A percentile compares a stretch with the other conserved stretches of the same genome.
Evolutionary conservation across 2,113 vertebrate genomes (phyloP).

Genomic region (Gobius niger): DNA sequence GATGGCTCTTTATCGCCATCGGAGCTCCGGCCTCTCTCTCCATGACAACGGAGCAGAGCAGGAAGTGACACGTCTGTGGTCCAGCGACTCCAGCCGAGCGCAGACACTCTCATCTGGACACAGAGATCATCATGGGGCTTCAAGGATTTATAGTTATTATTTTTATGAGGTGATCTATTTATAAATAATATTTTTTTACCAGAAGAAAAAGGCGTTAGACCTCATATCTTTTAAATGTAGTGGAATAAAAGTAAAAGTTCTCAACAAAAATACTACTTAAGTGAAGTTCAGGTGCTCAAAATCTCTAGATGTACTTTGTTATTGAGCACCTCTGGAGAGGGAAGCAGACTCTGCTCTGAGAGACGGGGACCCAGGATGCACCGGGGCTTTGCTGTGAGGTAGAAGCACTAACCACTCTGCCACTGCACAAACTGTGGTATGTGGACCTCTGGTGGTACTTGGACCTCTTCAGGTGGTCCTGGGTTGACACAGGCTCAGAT

Average conservation of each 20-base stretch:
- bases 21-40: slow-evolving; percentile 68
- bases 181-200: too few relatives aligned
- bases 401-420: background rate
- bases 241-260: too few relatives aligned
- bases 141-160: background rate
- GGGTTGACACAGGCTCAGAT: too few relatives aligned
- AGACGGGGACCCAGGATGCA: background rate
- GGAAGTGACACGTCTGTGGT: slow-evolving; percentile 71
- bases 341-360: background rate
- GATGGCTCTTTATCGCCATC: slow-evolving; percentile 76
- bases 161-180: background rate
- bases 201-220: too few relatives aligned
- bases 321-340: too few relatives aligned
- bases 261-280: too few relatives aligned
- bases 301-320: too few relatives aligned
- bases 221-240: too few relatives aligned
- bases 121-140: background rate
- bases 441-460: too few relatives aligned
- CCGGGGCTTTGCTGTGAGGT: background rate
- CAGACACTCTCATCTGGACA: slow-evolving; percentile 66
- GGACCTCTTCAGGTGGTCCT: too few relatives aligned
- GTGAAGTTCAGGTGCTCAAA: too few relatives aligned
- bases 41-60: slow-evolving; percentile 72
- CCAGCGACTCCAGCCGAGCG: slow-evolving; percentile 50
- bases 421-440: background rate